Base-by-base conservation (phyloP, 2,113 vertebrate species). In the Chaetodon trifascialis region DNA sequence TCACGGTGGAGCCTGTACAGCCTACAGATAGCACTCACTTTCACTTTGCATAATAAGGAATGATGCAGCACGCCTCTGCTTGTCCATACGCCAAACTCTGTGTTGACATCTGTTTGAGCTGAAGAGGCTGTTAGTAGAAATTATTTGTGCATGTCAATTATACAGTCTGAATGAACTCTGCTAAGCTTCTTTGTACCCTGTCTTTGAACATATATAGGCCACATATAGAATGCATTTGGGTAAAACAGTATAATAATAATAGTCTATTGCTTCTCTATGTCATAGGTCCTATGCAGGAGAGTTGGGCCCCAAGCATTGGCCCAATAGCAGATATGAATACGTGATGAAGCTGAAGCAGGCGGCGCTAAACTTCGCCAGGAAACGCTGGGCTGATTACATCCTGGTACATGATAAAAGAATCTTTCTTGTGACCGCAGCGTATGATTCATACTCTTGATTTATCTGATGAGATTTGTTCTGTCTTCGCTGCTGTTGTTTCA, bases 341-440 rank as follows among this genome's bases (percentile, higher is more conserved):
- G 72, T 99, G 82, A 99, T 99, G 98, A 97, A 95, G 90, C 91
- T 99, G 76, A 99, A 97, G 79, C 97, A 99, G 87, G 97, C 97
- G 8, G 98, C 97, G 0, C 94, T 99, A 46, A 94, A 93, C 90
- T 99, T 97, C 0, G 97, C 98, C 65, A 95, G 95, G 82, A 94
- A 91, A 83, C 96, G 93, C 80, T 95, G 87, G 88, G 97, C 98
- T 0, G 97, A 98, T 88, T 99, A 99, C 79, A 95, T 99, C 83
- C 80, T 99, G 97, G 98, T 99, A 95, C 87, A 4, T n/a, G 7
- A 36, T n/a, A 7, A 51, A 44, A 69, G 25, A 2, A 36, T 34
- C 14, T 60, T 7, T 83, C 34, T 55, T 54, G 2, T 70, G n/a
- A 51, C 47, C 40, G 63, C 47, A 21, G n/a, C 15, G 17, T 10